Conservation (phyloP, 2,797 vertebrate species). For the Pelodytes ibericus region DNA sequence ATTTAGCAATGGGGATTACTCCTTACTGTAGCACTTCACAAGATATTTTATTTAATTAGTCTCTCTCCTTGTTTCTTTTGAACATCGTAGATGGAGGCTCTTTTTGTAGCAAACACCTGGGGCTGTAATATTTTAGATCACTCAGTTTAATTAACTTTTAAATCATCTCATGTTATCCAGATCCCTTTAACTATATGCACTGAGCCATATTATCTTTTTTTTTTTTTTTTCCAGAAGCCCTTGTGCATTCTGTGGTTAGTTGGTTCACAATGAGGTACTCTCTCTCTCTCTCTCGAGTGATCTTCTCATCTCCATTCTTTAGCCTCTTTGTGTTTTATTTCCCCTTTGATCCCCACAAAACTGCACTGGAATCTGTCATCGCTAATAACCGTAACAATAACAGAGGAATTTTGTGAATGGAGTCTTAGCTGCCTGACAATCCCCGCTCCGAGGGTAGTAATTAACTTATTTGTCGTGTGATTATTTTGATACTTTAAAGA, state of each 20-base stretch:
- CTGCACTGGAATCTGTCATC: slow-evolving; percentile 34
- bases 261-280: slow-evolving; percentile 21
- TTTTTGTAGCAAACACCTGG: slow-evolving; percentile 69
- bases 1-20: slow-evolving; percentile 66
- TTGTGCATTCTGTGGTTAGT: neutral
- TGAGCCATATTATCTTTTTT: slow-evolving; percentile 12
- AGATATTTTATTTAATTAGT: slow-evolving; percentile 65
- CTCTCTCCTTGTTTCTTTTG: slow-evolving; percentile 61
- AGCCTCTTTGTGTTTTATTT: slow-evolving; percentile 6
- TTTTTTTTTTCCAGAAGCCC: neutral
- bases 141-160: slow-evolving; percentile 75
- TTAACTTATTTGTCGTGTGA: slow-evolving; percentile 8
- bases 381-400: slow-evolving; percentile 29
- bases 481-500: slow-evolving; percentile 19
- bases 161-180: slow-evolving; percentile 66
- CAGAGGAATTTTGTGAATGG: slow-evolving; percentile 21
- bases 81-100: slow-evolving; percentile 54
- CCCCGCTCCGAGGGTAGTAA: neutral
- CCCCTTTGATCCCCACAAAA: slow-evolving; percentile 28
- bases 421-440: neutral
- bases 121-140: slow-evolving; percentile 62
- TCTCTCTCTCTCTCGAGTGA: slow-evolving; percentile 23
- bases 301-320: slow-evolving; percentile 6
- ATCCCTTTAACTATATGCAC: slow-evolving; percentile 52
- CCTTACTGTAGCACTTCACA: slow-evolving; percentile 61